These are phyloP conservation scores for Sminthurides aquaticus DNA, from an alignment of 2,888 invertebrate genomes.

Conservation along the genomic window DNA sequence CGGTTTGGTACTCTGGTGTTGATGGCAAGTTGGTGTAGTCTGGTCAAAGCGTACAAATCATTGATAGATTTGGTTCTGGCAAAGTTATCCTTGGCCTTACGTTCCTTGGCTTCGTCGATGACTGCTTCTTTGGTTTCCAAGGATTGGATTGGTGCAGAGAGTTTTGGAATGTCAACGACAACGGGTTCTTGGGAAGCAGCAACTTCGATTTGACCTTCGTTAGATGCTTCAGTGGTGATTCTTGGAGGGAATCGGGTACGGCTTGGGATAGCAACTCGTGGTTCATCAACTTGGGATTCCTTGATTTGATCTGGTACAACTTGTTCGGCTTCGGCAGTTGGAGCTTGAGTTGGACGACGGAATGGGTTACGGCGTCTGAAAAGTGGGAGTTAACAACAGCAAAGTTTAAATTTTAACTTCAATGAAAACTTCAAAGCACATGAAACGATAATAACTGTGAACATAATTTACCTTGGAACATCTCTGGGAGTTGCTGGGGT, in stretches of 20 bases:
- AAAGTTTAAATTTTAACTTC: no score
- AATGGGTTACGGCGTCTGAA: conserved; percentile 15
- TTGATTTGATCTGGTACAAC: conserved; percentile 3
- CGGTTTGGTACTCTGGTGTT: conserved; percentile 37
- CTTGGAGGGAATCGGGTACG: conserved; percentile 27
- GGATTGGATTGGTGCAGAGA: conserved; percentile 11
- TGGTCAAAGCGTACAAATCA: conserved; percentile 40
- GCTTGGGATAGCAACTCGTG: background rate
- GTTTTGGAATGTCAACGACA: background rate
- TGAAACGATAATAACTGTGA: no score
- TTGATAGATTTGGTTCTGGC: conserved; percentile 38
- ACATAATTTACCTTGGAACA: background rate
- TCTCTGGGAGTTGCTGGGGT: background rate
- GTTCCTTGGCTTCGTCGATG: conserved; percentile 16
- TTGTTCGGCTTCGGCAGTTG: conserved; percentile 1
- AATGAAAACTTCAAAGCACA: no score
- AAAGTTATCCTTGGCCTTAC: conserved; percentile 37
- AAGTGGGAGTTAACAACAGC: background rate
- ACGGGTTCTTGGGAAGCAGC: background rate
- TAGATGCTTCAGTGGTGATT: conserved; percentile 9
- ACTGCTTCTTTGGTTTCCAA: conserved; percentile 2
- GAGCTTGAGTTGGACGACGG: conserved; percentile 17
- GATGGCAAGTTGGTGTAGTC: conserved; percentile 42
- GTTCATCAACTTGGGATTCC: conserved; percentile 10
- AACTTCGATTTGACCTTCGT: background rate